A percentile compares a stretch with the other conserved stretches of the same genome.
Conservation (phyloP, 1,140 invertebrate genomes). For the Eumaeus atala region DNA sequence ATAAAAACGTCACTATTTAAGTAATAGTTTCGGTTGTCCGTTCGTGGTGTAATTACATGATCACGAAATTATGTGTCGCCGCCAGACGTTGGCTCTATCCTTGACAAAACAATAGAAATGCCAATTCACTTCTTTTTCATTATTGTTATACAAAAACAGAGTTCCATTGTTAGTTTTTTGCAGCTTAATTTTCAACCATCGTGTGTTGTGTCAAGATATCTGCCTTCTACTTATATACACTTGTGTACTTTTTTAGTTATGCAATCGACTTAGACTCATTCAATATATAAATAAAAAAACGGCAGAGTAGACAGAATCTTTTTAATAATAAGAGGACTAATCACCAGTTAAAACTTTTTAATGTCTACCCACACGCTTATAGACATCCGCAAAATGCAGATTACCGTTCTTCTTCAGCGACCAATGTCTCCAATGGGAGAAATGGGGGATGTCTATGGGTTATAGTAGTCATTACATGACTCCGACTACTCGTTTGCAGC, state of each 20-base stretch:
- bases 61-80: background rate
- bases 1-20: no score
- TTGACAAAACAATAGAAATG: slow-evolving; percentile 11
- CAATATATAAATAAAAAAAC: background rate
- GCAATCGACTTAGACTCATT: background rate
- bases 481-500: no score
- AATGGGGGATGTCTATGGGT: no score
- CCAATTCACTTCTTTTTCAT: slow-evolving; percentile 9
- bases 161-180: slow-evolving; percentile 9
- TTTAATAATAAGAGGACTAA: background rate
- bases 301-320: background rate
- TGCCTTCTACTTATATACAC: background rate
- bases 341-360: background rate
- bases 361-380: no score
- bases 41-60: slow-evolving; percentile 1
- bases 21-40: no score
- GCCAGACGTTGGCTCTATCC: background rate
- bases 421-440: no score
- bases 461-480: no score
- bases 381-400: no score
- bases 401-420: no score
- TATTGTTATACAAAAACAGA: slow-evolving; percentile 1
- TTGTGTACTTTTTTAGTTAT: background rate
- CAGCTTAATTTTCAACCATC: background rate
- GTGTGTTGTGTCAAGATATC: background rate